Evolutionary conservation across 2,113 vertebrate genomes (phyloP).

Genomic region (Heterotis niloticus): DNA sequence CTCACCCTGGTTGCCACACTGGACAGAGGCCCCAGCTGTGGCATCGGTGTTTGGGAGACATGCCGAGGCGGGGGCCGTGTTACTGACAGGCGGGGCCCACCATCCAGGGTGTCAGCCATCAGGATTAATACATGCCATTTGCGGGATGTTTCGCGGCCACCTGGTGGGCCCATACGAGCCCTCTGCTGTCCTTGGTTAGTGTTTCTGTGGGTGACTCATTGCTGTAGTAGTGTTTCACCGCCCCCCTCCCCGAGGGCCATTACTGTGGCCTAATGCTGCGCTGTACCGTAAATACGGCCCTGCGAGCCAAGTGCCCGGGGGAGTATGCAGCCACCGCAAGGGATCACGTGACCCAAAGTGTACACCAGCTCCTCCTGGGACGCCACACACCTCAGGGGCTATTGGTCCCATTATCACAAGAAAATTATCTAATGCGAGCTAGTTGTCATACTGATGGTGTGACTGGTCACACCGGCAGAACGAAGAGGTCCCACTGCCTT

Average conservation of each 20-base stretch:
- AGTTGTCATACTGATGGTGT: constrained; percentile 34
- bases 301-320: not conserved
- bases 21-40: not conserved
- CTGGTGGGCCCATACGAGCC: not conserved
- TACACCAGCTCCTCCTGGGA: constrained; percentile 11
- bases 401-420: constrained; percentile 41
- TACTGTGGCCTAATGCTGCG: constrained; percentile 25
- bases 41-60: not conserved
- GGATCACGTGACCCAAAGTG: constrained; percentile 26
- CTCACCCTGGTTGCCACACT: too few relatives aligned
- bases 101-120: constrained; percentile 13
- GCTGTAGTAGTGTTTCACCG: constrained; percentile 23
- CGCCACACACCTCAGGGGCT: constrained; percentile 29
- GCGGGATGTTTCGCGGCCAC: constrained; percentile 2
- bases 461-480: constrained; percentile 6
- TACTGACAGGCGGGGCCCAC: not conserved
- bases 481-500: constrained; percentile 36
- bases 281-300: constrained; percentile 15
- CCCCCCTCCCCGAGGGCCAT: constrained; percentile 27
- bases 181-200: constrained; percentile 19
- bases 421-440: constrained; percentile 37
- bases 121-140: constrained; percentile 23
- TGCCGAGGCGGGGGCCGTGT: not conserved
- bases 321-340: not conserved
- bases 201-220: constrained; percentile 27